Evolutionary conservation across 2,888 invertebrate genomes (phyloP), one percentile per base, ranked within the genome.

Genomic region (Adela reaumurella): DNA sequence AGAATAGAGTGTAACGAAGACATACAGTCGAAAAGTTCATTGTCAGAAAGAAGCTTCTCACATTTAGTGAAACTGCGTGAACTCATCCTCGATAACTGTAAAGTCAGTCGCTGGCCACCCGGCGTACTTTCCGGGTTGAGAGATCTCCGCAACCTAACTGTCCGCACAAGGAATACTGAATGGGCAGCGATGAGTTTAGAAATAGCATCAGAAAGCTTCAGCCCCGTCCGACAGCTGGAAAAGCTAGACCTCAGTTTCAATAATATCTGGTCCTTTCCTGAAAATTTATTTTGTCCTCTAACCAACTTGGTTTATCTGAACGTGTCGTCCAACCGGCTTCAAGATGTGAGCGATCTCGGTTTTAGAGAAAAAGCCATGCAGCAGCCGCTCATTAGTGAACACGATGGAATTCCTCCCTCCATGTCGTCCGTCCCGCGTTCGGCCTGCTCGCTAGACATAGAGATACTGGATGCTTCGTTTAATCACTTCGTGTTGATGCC

Each of bases 221-320:
- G 84, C 51, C 85, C 86, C 51, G 87, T 89, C 51, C 83, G 87
- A 53, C 89, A 92, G 65, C 80, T 94, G 58, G 93, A 93, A 70
- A 83, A 89, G 58, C 81, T 94, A 54, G 94, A 94, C 66, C 78
- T 94, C 55, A 92, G 92, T 63, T 87, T 87, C 62, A 93, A 94
- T 69, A 93, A 93, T 68, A 91, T 94, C 64, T 92, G 92, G 91
- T 89, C 90, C 49, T 85, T 94, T 65, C 92, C 93, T 19, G 90
- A 90, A 61, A 88, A 88, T 62, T 81, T 92, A 54, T 94, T 94
- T 71, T 94, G 94, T 63, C 86, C 90, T 3, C 70, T 93, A 57
- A 87, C 86, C 41, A 92, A 89, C 62, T 78, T 94, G 59, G 87
- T 90, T 52, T 83, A 84, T 54, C 74, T 95, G 56, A 95, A 95